Evolutionary conservation across 1,140 invertebrate species (phyloP).

Genomic region (Chelonus insularis): DNA sequence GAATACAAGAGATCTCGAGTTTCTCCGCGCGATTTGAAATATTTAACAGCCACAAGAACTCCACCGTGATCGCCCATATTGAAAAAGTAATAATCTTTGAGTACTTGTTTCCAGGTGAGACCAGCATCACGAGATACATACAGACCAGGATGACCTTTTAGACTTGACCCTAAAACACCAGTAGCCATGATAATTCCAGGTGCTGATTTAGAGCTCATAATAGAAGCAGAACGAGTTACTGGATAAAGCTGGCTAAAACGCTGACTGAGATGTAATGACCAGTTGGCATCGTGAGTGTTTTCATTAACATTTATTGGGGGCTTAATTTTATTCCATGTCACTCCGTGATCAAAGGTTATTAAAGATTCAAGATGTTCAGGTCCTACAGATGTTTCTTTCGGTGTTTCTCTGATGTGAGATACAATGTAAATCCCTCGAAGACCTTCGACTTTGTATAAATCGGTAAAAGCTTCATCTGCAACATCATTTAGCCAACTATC

Average conservation of each 20-base stretch:
- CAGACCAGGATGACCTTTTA: conserved; percentile 80
- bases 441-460: conserved; percentile 85
- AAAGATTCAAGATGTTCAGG: conserved; percentile 76
- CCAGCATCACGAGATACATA: conserved; percentile 85
- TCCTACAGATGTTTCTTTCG: conserved; percentile 62
- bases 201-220: conserved; percentile 83
- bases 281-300: conserved; percentile 66
- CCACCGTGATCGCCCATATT: conserved; percentile 91
- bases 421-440: conserved; percentile 88
- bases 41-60: conserved; percentile 80
- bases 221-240: conserved; percentile 74
- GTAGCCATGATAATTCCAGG: conserved; percentile 87
- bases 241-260: conserved; percentile 83
- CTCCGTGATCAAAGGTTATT: conserved; percentile 88
- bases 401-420: conserved; percentile 70
- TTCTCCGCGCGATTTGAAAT: conserved; percentile 72
- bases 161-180: conserved; percentile 74
- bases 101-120: conserved; percentile 78
- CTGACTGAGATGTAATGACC: conserved; percentile 85
- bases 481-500: conserved; percentile 80
- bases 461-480: conserved; percentile 81
- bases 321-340: conserved; percentile 75
- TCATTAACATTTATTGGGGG: conserved; percentile 69
- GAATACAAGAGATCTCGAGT: conserved; percentile 83
- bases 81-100: conserved; percentile 85